Conservation (phyloP, 2,113 vertebrate species). For the Takifugu flavidus region DNA sequence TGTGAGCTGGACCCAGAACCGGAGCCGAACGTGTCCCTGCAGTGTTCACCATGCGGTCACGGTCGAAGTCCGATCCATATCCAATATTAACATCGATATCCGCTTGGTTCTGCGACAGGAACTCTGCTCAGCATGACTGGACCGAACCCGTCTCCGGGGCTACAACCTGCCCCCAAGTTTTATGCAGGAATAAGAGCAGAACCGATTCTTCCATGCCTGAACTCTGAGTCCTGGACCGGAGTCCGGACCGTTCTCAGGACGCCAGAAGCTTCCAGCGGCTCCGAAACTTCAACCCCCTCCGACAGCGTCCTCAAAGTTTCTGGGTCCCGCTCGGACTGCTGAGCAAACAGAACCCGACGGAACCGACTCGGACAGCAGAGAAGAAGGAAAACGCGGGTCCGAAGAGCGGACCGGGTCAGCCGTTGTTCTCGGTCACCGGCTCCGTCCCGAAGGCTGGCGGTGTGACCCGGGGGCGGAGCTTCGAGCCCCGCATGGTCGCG, state of each 20-base stretch:
- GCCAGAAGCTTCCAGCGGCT: too few species aligned
- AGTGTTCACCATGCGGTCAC: not conserved
- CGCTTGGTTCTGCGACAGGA: conserved; percentile 6
- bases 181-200: conserved; percentile 15
- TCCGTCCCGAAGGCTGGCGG: conserved; percentile 22
- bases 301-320: conserved; percentile 14
- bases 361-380: conserved; percentile 24
- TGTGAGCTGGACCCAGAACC: conserved; percentile 39
- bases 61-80: conserved; percentile 1
- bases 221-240: too few species aligned
- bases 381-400: conserved; percentile 1
- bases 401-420: not conserved
- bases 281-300: too few species aligned
- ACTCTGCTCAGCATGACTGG: not conserved
- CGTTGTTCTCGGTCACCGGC: conserved; percentile 33
- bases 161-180: conserved; percentile 18
- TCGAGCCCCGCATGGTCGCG: not conserved
- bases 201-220: too few species aligned
- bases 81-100: not conserved
- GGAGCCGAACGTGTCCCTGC: conserved; percentile 3
- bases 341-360: not conserved
- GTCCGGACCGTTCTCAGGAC: too few species aligned
- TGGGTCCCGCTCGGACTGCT: not conserved
- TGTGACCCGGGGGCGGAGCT: conserved; percentile 46
- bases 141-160: not conserved